Evolutionary conservation across 2,888 invertebrate genomes (phyloP).

Genomic region (Catocala sponsa): DNA sequence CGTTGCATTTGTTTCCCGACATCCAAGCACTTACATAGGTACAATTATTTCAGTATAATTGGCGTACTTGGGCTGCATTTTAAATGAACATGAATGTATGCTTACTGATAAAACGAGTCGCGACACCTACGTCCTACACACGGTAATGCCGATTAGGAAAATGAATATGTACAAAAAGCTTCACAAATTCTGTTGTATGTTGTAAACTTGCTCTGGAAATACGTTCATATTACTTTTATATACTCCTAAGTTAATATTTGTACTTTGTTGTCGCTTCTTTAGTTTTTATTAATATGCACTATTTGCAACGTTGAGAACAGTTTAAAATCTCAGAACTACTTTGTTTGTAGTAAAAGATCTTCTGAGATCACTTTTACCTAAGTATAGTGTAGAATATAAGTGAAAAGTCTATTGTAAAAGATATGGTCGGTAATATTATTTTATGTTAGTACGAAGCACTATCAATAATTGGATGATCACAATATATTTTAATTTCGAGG

Average conservation of each 20-base stretch:
- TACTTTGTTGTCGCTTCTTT: not conserved
- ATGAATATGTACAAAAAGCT: slow-evolving; percentile 26
- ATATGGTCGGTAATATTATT: too few relatives aligned
- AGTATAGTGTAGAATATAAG: too few relatives aligned
- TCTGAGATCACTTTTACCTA: too few relatives aligned
- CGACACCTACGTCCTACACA: slow-evolving; percentile 18
- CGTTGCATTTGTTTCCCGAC: slow-evolving; percentile 34
- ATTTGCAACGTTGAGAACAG: too few relatives aligned
- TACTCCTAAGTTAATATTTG: not conserved
- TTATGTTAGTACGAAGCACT: too few relatives aligned
- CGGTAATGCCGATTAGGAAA: slow-evolving; percentile 20
- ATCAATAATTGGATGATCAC: not conserved
- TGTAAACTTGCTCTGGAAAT: not conserved
- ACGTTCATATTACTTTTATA: not conserved
- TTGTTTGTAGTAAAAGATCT: too few relatives aligned
- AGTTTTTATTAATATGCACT: not conserved
- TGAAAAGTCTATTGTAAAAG: too few relatives aligned
- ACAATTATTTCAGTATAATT: slow-evolving; percentile 51
- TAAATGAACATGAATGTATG: slow-evolving; percentile 52
- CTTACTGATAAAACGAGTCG: slow-evolving; percentile 49
- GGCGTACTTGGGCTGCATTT: slow-evolving; percentile 52
- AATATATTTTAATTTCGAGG: slow-evolving; percentile 35
- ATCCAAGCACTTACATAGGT: slow-evolving; percentile 30
- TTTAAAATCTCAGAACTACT: too few relatives aligned
- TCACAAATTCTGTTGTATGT: slow-evolving; percentile 15